These are phyloP conservation scores for Parnassius orleans DNA, from an alignment of 2,888 invertebrate species.

Conservation along the genomic window DNA sequence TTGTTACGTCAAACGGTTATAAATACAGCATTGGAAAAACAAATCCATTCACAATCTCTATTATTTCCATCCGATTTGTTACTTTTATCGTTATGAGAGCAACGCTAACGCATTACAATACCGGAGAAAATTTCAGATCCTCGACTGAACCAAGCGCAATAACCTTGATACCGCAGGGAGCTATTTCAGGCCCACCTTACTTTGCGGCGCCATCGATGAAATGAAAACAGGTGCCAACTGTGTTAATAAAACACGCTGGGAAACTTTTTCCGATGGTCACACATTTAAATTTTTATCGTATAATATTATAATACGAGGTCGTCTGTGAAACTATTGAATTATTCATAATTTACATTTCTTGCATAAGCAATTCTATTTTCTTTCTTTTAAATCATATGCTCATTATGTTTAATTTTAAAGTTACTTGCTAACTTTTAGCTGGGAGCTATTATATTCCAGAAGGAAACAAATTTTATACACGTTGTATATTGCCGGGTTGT, in stretches of 20 bases:
- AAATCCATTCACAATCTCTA: neutral
- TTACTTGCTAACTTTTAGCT: too few relatives aligned
- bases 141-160: slow-evolving; percentile 9
- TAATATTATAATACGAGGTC: neutral
- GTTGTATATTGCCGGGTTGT: too few relatives aligned
- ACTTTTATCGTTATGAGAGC: neutral
- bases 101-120: slow-evolving; percentile 3
- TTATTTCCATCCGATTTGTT: slow-evolving; percentile 2
- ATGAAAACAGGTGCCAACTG: slow-evolving; percentile 22
- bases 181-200: slow-evolving; percentile 18
- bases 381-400: too few relatives aligned
- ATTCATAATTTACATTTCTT: neutral
- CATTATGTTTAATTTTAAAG: too few relatives aligned
- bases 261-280: neutral
- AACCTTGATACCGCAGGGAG: slow-evolving; percentile 21
- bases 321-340: neutral
- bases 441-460: too few relatives aligned
- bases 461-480: too few relatives aligned
- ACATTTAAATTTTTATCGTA: slow-evolving; percentile 1
- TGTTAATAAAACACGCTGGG: slow-evolving; percentile 15
- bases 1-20: too few relatives aligned
- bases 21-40: neutral
- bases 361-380: too few relatives aligned
- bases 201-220: slow-evolving; percentile 12
- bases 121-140: slow-evolving; percentile 7